Base-by-base conservation (phyloP, 2,888 invertebrate species). In the Phengaris alcon region DNA sequence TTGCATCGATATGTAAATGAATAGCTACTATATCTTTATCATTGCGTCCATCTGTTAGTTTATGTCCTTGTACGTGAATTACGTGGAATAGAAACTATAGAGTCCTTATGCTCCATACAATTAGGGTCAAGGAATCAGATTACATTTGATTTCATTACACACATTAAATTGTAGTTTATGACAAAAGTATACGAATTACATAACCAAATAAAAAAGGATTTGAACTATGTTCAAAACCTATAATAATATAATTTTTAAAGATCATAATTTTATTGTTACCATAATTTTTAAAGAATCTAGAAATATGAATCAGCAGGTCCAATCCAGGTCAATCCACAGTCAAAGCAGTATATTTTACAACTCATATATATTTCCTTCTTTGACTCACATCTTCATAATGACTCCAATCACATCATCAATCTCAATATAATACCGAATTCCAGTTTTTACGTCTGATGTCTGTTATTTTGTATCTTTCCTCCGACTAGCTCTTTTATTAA, bases 401-500 rank as follows among this genome's bases (percentile, higher is more conserved):
- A 72, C 54, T 52, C 52, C 52, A 72, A 72, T 72, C 72, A 35
- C 52, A 72, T 35, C 72, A 72, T 72, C 22, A 72, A 72, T 72
- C 72, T 52, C 52, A 72, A 22, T 72, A 35, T 75, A 80, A 79
- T 52, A 22, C 52, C 52, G 52, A 82, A 80, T 80, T 75, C 70
- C 72, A 54, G 22, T 54, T 22, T 72, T 72, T 72, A 72, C 72
- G 72, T 10, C 72, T 72, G 78, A 81, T 80, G 76, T 76, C 80
- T 5, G 81, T 80, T 78, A 81, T 82, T 81, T 80, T 68, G 78
- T 76, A 75, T 76, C 35, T 35, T 74, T 79, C 80, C 79, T 77
- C 78, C 77, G 75, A 79, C 35, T 64, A 64, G 57, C 68, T 75
- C 76, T 73, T 80, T 82, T 80, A 81, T 81, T 80, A 77, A 80